phyloP scores from a whole-genome alignment of 2,113 vertebrate species.

The Ceyx melanurus region DNA sequence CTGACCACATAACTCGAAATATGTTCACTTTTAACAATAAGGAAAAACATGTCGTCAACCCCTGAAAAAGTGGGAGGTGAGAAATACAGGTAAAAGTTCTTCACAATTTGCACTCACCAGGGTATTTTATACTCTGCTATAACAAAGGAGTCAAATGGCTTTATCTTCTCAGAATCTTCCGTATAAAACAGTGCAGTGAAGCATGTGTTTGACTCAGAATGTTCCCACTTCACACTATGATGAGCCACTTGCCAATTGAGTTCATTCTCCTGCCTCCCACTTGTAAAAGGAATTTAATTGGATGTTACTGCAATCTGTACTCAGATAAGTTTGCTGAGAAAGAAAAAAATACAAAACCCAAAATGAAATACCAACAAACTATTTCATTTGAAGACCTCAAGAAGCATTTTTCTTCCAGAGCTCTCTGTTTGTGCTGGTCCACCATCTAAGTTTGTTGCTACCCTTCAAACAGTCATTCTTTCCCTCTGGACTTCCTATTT shows the following conservation, averaged over 20 bases:
- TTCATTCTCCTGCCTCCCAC: background rate
- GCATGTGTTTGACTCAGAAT: background rate
- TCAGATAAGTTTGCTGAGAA: background rate
- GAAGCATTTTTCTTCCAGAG: background rate
- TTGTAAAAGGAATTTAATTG: constrained; percentile 17
- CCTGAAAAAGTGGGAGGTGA: background rate
- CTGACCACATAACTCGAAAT: background rate
- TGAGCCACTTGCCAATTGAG: constrained; percentile 19
- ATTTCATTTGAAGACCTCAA: background rate
- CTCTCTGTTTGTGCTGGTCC: background rate
- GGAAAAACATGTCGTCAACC: background rate
- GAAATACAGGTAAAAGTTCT: background rate
- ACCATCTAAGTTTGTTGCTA: background rate
- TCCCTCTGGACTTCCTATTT: background rate
- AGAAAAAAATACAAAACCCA: background rate
- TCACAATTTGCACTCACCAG: background rate
- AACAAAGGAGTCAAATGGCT: constrained; percentile 11
- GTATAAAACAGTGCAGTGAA: background rate
- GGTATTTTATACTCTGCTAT: background rate
- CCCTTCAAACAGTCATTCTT: background rate
- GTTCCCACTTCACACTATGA: background rate
- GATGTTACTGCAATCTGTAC: background rate
- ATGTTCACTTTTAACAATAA: background rate
- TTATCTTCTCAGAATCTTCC: background rate
- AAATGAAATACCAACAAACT: background rate